Evolutionary conservation across 2,888 invertebrate genomes (phyloP).

Genomic region (Glaucopsyche alexis): DNA sequence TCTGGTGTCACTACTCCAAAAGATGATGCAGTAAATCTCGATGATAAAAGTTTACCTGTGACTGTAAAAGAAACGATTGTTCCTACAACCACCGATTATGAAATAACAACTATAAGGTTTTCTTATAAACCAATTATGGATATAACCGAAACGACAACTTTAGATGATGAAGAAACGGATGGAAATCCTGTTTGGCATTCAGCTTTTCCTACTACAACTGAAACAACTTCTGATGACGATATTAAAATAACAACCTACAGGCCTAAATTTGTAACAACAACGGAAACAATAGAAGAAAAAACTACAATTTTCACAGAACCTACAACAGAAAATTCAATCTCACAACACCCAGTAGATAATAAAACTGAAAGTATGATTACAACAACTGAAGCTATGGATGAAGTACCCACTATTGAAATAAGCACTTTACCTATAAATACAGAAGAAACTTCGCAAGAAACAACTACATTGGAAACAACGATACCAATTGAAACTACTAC

Average conservation of each 20-base stretch:
- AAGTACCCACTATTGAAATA: background rate
- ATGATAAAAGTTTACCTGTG: conserved; percentile 52
- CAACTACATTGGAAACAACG: conserved; percentile 41
- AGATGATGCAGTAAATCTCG: conserved; percentile 57
- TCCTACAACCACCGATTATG: conserved; percentile 57
- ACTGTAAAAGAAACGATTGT: conserved; percentile 46
- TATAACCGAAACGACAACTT: conserved; percentile 42
- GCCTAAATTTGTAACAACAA: conserved; percentile 60
- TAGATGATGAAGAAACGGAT: conserved; percentile 39
- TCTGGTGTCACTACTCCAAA: conserved; percentile 67
- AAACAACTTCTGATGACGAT: conserved; percentile 52
- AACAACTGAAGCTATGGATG: conserved; percentile 41
- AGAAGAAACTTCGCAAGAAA: conserved; percentile 37
- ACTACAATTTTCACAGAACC: conserved; percentile 56
- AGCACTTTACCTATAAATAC: conserved; percentile 37
- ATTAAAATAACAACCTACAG: conserved; percentile 67
- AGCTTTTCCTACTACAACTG: conserved; percentile 57
- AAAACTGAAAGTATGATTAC: conserved; percentile 31
- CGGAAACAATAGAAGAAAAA: conserved; percentile 53
- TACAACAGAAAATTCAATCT: conserved; percentile 56
- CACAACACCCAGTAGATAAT: conserved; percentile 56
- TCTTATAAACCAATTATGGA: conserved; percentile 64
- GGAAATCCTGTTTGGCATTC: conserved; percentile 58
- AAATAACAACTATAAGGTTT: conserved; percentile 72
- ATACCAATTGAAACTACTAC: conserved; percentile 47